Base-by-base conservation (phyloP, 92 coral and sea anemone genomes). In the Zoanthus gigantus region DNA sequence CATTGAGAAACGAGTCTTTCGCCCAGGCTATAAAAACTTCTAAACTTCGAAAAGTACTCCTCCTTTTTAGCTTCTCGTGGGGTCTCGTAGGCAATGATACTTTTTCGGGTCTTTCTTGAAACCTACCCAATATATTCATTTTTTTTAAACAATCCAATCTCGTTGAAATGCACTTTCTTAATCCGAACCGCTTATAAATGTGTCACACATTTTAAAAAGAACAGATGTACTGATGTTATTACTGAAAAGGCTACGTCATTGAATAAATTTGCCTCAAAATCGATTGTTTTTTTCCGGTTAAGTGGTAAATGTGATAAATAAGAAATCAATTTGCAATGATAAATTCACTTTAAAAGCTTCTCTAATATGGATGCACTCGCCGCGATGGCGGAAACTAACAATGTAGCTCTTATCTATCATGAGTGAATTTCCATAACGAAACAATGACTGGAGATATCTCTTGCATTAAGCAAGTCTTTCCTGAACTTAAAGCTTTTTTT, bases 11-110 rank as follows among this genome's bases (percentile, higher is more conserved):
- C 5, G 99, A 97, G 90, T 97, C 99, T 67, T 91, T 90, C 32
- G 99, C 98, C 99, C 99, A 97, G 14, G 98, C 97, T 52, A 78
- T 91, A 74, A 97, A 97, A 45, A 97, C 95, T 77, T 97, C 99
- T 17, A 82, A 82, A 73, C 97, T 92, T 42, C 95, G 94, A 79
- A 97, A 93, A 65, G 99, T 95, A 42, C 95, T 95, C 71, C 94
- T 94, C 7, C 98, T 91, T 75, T 94, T 91, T 0, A 95, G 53
- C 74, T 90, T 90, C 66, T 63, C 85, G 61, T 53, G 85, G 34
- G 56, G 37, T 45, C 31, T 81, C 60, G 61, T 81, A 56, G 85
- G 75, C 14, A 61, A 81, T 15, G 85, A 12, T 16, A 81, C 18
- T 30, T 81, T 52, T n/a, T 81, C 61, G 56, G 85, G 45, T 11